Base-by-base conservation (phyloP, 2,113 vertebrate species). In the Pseudorasbora parva region DNA sequence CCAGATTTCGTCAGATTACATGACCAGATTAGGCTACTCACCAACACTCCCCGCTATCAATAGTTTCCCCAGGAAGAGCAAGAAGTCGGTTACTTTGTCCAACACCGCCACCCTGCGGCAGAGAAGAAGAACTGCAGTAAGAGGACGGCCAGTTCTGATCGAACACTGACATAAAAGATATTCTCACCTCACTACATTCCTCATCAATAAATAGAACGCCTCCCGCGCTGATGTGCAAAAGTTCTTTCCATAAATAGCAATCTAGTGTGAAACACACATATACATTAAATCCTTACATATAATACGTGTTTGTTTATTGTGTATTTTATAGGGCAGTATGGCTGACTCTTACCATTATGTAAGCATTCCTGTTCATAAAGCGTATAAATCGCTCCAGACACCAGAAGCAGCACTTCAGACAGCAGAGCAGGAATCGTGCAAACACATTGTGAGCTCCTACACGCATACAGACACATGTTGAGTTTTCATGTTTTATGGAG, bases 371-470 rank as follows among this genome's bases (percentile, higher is more conserved):
- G 94, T 97, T 98, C 91, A 98, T 94, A 92, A 97, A 97, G 87
- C 95, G 97, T 54, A 98, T 89, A 86, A 96, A 91, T 86, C 92
- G 96, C 86, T 98, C 97, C 92, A 98, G 92, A 91, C 96, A 97
- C 97, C 97, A 98, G 91, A 98, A 98, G 89, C 97, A 98, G 91
- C 96, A 97, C 87, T 92, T 95, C 71, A 98, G 92, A 89, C 97
- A 98, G 90, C 94, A 95, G 37, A 96, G 92, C 9, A 98, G 84
- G 86, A 98, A 98, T 83, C 90, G 95, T 73, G 95, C 91, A 47
- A 95, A 75, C 15, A 88, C 88, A 87, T 94, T 97, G 81, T 96
- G 90, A 62, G 93, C 85, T 78, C 93, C 97, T 98, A 88, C n/a
- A 86, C 57, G 82, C 71, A 78, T 41, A 85, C 73, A 87, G 41